A percentile compares a stretch with the other conserved stretches of the same genome.
Conservation (phyloP, 2,797 vertebrate genomes). For the Podargus strigoides region DNA sequence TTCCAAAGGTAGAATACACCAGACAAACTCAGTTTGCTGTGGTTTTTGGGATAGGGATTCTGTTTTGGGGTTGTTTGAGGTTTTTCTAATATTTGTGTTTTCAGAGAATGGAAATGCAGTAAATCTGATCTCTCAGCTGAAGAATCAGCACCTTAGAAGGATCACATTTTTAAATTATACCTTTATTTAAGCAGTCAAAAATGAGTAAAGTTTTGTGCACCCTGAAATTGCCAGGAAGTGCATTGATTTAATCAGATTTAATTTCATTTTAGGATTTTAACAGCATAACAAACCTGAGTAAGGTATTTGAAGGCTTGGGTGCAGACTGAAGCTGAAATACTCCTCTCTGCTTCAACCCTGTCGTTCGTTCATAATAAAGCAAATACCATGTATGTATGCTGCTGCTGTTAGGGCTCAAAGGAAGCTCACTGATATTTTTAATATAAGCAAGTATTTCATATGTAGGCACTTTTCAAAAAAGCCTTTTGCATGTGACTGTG, state of each 20-base stretch:
- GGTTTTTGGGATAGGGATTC: not conserved
- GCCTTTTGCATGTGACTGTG: not conserved
- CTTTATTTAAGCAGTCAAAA: not conserved
- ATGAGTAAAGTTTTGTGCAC: not conserved
- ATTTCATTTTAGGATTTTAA: not conserved
- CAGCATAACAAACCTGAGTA: not conserved
- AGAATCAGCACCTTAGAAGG: not conserved
- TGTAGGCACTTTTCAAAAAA: not conserved
- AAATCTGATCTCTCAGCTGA: not conserved
- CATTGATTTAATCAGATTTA: not conserved
- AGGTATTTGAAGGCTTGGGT: not conserved
- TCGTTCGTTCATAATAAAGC: not conserved
- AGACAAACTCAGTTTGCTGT: not conserved
- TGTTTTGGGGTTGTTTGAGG: rapidly evolving
- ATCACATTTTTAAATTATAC: not conserved
- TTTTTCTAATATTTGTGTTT: not conserved
- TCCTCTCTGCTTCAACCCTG: not conserved
- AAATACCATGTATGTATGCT: not conserved
- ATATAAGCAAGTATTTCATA: not conserved
- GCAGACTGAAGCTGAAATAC: not conserved
- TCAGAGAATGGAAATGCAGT: not conserved
- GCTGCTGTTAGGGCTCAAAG: not conserved
- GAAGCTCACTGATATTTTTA: not conserved
- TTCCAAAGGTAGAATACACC: not conserved
- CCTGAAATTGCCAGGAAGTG: not conserved